Percentiles rank a stretch among this genome's conserved stretches.
Conservation (phyloP, 2,888 invertebrate genomes). For the Epinotia nisella region DNA sequence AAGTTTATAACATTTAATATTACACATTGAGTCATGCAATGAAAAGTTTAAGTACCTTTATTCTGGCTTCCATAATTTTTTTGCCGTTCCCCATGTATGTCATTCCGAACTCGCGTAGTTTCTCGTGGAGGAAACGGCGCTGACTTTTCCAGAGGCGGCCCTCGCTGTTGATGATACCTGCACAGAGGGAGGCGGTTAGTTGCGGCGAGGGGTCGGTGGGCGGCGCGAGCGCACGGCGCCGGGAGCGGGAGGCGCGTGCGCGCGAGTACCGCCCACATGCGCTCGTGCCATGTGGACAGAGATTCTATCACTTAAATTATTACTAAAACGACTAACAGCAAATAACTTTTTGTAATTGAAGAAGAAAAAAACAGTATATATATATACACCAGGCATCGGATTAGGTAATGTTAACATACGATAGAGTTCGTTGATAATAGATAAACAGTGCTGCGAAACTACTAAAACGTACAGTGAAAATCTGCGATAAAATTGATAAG, state of each 20-base stretch:
- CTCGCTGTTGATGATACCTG: slow-evolving; percentile 95
- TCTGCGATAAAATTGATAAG: slow-evolving; percentile 3
- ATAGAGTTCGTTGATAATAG: background rate
- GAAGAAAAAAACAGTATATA: background rate
- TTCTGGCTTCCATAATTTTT: slow-evolving; percentile 92
- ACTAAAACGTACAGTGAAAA: background rate
- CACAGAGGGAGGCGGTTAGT: slow-evolving; percentile 51
- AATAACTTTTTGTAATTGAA: background rate
- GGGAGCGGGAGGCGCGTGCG: slow-evolving; percentile 57
- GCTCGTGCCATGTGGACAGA: slow-evolving; percentile 41
- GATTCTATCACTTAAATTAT: background rate
- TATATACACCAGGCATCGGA: background rate
- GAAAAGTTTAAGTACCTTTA: slow-evolving; percentile 82
- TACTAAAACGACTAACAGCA: background rate
- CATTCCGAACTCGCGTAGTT: slow-evolving; percentile 94
- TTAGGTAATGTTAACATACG: slow-evolving; percentile 5
- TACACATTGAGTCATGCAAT: background rate
- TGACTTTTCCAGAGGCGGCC: slow-evolving; percentile 96
- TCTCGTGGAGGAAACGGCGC: slow-evolving; percentile 93
- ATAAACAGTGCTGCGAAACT: background rate
- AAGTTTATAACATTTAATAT: background rate
- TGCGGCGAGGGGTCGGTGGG: slow-evolving; percentile 65
- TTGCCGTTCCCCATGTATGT: slow-evolving; percentile 92
- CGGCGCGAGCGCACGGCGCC: slow-evolving; percentile 59
- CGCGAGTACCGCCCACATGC: slow-evolving; percentile 63